These are phyloP conservation scores for Cheilosia impressa DNA, from an alignment of 2,888 invertebrate species.

Conservation along the genomic window DNA sequence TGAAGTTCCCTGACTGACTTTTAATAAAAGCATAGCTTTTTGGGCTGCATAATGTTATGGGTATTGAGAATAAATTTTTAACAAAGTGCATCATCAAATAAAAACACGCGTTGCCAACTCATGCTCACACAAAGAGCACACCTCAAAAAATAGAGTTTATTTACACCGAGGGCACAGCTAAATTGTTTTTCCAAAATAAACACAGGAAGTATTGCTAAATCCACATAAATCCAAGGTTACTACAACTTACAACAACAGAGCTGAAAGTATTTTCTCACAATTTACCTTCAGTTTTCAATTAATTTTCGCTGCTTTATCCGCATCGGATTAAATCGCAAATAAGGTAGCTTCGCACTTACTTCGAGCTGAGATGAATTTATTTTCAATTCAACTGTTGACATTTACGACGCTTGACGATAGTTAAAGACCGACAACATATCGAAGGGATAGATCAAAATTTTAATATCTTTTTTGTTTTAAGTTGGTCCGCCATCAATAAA, in stretches of 20 bases:
- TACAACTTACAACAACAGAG: not conserved
- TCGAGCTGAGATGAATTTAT: too few species aligned
- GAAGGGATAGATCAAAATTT: not conserved
- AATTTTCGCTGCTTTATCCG: not conserved
- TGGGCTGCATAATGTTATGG: too few species aligned
- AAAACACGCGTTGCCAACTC: not conserved
- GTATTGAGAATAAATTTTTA: too few species aligned
- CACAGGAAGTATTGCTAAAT: slow-evolving; percentile 11
- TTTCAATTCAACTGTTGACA: too few species aligned
- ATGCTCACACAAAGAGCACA: not conserved
- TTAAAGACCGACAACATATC: too few species aligned
- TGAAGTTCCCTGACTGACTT: too few species aligned
- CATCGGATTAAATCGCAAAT: not conserved
- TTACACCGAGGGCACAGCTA: not conserved
- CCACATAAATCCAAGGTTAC: not conserved
- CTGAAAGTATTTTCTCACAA: not conserved
- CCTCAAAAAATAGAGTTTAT: not conserved
- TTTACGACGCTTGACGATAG: too few species aligned
- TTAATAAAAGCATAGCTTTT: too few species aligned
- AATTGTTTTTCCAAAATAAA: not conserved
- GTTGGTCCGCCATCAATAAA: too few species aligned
- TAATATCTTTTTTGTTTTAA: not conserved
- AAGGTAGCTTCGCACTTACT: too few species aligned
- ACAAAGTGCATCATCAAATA: too few species aligned
- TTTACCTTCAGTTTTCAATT: not conserved